A percentile compares a stretch with the other conserved stretches of the same genome.
Evolutionary conservation across 2,113 vertebrate species (phyloP).

Genomic region (Cyprinodon tularosa): DNA sequence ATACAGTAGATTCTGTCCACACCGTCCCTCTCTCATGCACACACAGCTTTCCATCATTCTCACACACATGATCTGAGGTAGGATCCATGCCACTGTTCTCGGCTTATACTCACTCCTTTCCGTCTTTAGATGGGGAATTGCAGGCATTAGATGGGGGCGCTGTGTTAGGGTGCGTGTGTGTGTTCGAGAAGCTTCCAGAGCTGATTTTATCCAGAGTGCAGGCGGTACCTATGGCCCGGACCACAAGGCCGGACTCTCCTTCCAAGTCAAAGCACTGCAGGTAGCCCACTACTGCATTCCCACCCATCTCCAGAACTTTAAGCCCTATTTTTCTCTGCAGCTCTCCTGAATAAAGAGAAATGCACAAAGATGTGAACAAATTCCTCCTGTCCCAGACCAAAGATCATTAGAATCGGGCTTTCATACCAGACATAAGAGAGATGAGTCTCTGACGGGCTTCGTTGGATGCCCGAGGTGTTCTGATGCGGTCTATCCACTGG

Average conservation of each 20-base stretch:
- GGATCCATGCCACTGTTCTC: slow-evolving; percentile 51
- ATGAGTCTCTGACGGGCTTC: slow-evolving; percentile 97
- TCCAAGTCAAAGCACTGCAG: slow-evolving; percentile 98
- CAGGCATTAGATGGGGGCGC: slow-evolving; percentile 82
- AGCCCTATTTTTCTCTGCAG: slow-evolving; percentile 97
- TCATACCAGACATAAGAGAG: slow-evolving; percentile 96
- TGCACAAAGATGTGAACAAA: slow-evolving; percentile 20
- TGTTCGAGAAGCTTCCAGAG: slow-evolving; percentile 73
- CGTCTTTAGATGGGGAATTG: slow-evolving; percentile 95
- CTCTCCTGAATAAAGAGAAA: slow-evolving; percentile 82
- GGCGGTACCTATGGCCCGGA: slow-evolving; percentile 97
- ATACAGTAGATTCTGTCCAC: slow-evolving; percentile 23
- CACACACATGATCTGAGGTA: slow-evolving; percentile 29
- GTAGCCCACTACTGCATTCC: slow-evolving; percentile 97
- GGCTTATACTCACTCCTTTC: slow-evolving; percentile 96
- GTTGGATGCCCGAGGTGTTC: slow-evolving; percentile 95
- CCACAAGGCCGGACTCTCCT: slow-evolving; percentile 96
- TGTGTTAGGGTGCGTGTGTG: slow-evolving; percentile 79
- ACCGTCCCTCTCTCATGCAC: slow-evolving; percentile 50
- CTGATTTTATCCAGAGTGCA: slow-evolving; percentile 97
- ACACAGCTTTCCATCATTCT: slow-evolving; percentile 14
- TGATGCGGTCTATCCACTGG: slow-evolving; percentile 98
- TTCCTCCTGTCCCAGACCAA: background rate
- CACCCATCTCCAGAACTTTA: slow-evolving; percentile 98
- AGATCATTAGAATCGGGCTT: background rate